Base-by-base conservation (phyloP, 1,140 invertebrate genomes). In the Metopolophium dirhodum region DNA sequence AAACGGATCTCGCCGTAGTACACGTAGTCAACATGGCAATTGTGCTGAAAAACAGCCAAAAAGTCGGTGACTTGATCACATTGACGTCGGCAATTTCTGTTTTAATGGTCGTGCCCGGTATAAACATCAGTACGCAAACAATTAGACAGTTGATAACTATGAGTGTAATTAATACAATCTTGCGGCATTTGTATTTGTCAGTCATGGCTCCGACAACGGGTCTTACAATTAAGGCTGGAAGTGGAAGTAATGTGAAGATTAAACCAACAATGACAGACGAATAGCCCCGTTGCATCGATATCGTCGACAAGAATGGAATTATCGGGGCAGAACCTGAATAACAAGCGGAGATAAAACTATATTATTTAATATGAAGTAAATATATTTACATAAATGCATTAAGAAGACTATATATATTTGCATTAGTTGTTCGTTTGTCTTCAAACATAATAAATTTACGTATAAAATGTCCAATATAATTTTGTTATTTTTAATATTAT, bases 261-360 rank as follows among this genome's bases (percentile, higher is more conserved):
- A 96, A 95, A 1, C 97, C 97, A 61, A 98, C 96, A 35, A 97
- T 96, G 26, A 96, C 95, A 93, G 97, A 96, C 54, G 97, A 97
- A 94, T 98, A 98, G 87, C 98, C 98, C 91, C 98, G 95, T 95
- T 98, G 97, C 93, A 96, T 96, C 22, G 97, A 98, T 95, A 98
- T 97, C 3, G 97, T 97, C 49, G 97, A 97, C 94, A 98, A 95
- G 95, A 98, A 98, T 89, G 97, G 97, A 57, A 98, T 96, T 83
- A 98, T 95, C 61, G 97, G 97, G 89, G 97, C 97, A 85, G 97
- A 97, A 68, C 97, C 98, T 99, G 30, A 57, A 57, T 26, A 2
- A 57, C 8, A 9, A 57, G 23, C 54, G 23, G 26, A 57, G 18
- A 57, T 57, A 57, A 57, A 57, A 26, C 23, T 0, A 8, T 26